These are phyloP conservation scores for Meiosimyza platycephala DNA, from an alignment of 2,888 invertebrate species.

Conservation along the genomic window DNA sequence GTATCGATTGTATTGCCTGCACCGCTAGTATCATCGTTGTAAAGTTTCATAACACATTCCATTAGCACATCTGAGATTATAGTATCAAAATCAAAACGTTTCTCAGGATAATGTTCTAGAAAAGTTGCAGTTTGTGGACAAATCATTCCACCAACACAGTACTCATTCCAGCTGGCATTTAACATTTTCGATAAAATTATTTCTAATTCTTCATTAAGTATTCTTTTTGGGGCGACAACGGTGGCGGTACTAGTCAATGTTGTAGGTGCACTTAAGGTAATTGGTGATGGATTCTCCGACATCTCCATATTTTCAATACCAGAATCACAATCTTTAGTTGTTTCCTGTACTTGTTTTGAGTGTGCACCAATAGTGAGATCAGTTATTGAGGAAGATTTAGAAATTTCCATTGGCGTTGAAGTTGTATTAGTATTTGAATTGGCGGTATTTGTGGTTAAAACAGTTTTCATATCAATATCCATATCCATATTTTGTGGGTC, in stretches of 20 bases:
- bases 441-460: slow-evolving; percentile 38
- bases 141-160: slow-evolving; percentile 71
- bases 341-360: slow-evolving; percentile 63
- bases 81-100: slow-evolving; percentile 66
- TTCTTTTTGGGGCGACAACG: slow-evolving; percentile 38
- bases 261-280: slow-evolving; percentile 12
- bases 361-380: slow-evolving; percentile 49
- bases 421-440: slow-evolving; percentile 45
- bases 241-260: slow-evolving; percentile 51
- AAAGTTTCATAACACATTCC: slow-evolving; percentile 65
- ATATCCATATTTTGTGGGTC: slow-evolving; percentile 54
- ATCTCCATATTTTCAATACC: slow-evolving; percentile 80
- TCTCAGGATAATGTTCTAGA: slow-evolving; percentile 70
- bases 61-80: slow-evolving; percentile 74
- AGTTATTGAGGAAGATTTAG: slow-evolving; percentile 65
- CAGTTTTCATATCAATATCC: slow-evolving; percentile 61
- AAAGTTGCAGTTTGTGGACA: slow-evolving; percentile 72
- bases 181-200: slow-evolving; percentile 76
- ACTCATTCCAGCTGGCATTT: slow-evolving; percentile 78
- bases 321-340: slow-evolving; percentile 58
- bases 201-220: slow-evolving; percentile 67
- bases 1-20: slow-evolving; percentile 21
- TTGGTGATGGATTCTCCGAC: slow-evolving; percentile 50
- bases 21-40: slow-evolving; percentile 56
- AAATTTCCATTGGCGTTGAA: slow-evolving; percentile 70